These are phyloP conservation scores for Heliconius aoede DNA, from an alignment of 2,888 invertebrate species.

Conservation along the genomic window DNA sequence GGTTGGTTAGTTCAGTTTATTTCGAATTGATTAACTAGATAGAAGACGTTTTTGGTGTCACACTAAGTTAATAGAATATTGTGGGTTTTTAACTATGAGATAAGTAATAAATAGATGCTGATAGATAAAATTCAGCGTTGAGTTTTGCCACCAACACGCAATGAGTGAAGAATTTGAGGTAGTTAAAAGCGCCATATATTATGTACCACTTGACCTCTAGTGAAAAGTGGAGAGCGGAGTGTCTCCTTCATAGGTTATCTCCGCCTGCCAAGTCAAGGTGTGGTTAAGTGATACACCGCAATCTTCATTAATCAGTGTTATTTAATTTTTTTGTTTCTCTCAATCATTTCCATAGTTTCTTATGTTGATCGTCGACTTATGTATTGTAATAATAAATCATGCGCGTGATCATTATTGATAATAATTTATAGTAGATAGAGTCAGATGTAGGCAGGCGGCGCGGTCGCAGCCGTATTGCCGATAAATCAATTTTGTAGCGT, in stretches of 20 bases:
- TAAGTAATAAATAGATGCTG: not conserved
- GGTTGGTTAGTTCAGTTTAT: conserved; percentile 1
- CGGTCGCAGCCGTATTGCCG: conserved; percentile 50
- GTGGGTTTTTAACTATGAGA: not conserved
- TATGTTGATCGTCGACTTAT: conserved; percentile 70
- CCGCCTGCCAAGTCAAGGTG: too few relatives aligned
- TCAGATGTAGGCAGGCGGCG: conserved; percentile 60
- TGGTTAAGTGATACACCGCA: not conserved
- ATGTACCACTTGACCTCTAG: too few relatives aligned
- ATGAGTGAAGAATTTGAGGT: too few relatives aligned
- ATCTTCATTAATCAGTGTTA: conserved; percentile 38
- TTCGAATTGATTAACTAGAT: conserved; percentile 14
- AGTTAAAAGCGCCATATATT: too few relatives aligned
- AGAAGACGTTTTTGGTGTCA: not conserved
- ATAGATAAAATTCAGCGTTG: too few relatives aligned
- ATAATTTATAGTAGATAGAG: conserved; percentile 76
- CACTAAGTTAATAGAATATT: not conserved
- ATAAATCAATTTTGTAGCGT: conserved; percentile 64
- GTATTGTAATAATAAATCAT: conserved; percentile 78
- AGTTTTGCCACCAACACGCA: too few relatives aligned
- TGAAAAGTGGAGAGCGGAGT: too few relatives aligned
- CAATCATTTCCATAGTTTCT: conserved; percentile 48
- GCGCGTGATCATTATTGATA: conserved; percentile 75
- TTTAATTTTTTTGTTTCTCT: conserved; percentile 38
- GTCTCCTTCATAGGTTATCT: too few relatives aligned